phyloP scores from a whole-genome alignment of 2,888 invertebrate genomes.

The Thysanoteuthis rhombus region DNA sequence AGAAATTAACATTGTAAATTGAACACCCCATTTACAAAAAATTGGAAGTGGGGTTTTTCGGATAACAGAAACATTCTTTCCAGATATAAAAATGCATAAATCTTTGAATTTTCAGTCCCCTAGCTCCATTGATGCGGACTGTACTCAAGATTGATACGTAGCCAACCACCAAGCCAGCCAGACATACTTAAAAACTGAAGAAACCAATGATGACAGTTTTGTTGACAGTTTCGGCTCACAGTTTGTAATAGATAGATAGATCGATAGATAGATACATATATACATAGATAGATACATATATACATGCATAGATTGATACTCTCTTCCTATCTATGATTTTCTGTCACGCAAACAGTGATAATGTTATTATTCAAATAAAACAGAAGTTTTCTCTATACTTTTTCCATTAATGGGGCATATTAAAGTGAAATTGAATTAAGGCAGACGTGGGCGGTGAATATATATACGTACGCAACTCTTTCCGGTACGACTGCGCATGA shows the following conservation, averaged over 20 bases:
- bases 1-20: too few relatives aligned
- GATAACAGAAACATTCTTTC: too few relatives aligned
- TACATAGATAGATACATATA: background rate
- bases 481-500: background rate
- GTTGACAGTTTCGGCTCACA: too few relatives aligned
- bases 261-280: background rate
- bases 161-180: too few relatives aligned
- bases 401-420: background rate
- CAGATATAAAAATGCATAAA: too few relatives aligned
- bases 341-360: background rate
- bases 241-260: background rate
- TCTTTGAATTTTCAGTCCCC: too few relatives aligned
- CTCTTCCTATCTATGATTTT: background rate
- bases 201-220: too few relatives aligned
- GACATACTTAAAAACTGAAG: too few relatives aligned
- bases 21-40: too few relatives aligned
- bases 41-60: too few relatives aligned
- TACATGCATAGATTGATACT: background rate
- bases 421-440: background rate
- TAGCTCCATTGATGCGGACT: too few relatives aligned
- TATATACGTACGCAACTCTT: background rate
- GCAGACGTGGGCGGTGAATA: background rate
- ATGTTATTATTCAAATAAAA: background rate
- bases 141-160: too few relatives aligned
- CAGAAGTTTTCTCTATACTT: background rate